phyloP scores from a whole-genome alignment of 2,888 invertebrate genomes.

The Zhengitettix transpicula region DNA sequence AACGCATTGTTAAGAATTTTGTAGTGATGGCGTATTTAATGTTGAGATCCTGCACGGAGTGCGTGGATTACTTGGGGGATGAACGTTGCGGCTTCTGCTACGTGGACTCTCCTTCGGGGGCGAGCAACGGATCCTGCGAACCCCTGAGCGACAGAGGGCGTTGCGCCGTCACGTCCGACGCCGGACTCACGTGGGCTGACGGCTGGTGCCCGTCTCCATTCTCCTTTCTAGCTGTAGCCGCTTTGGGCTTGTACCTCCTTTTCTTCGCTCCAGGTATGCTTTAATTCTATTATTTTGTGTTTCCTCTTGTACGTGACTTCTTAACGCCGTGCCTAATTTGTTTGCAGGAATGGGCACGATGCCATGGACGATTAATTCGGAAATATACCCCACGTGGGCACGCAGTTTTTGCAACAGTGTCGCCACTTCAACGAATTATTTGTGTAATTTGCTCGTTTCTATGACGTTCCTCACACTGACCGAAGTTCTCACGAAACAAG shows the following conservation, averaged over 20 bases:
- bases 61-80: conserved; percentile 21
- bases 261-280: conserved; percentile 27
- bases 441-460: conserved; percentile 32
- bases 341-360: conserved; percentile 32
- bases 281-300: too few relatives aligned
- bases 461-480: conserved; percentile 31
- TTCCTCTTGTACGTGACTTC: background rate
- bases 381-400: conserved; percentile 36
- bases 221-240: conserved; percentile 26
- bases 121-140: conserved; percentile 14
- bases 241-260: conserved; percentile 28
- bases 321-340: background rate
- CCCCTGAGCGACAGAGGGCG: conserved; percentile 1
- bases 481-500: conserved; percentile 26
- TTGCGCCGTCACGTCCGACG: conserved; percentile 3
- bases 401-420: conserved; percentile 29
- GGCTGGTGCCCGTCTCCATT: conserved; percentile 27
- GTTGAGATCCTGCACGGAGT: conserved; percentile 25
- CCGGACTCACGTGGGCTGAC: conserved; percentile 22
- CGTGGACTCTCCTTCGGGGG: conserved; percentile 1
- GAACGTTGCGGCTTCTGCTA: conserved; percentile 29
- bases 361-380: conserved; percentile 37
- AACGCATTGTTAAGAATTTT: too few relatives aligned
- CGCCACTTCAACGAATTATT: conserved; percentile 32
- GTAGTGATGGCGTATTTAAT: too few relatives aligned